Evolutionary conservation across 2,113 vertebrate genomes (phyloP), one percentile per base, ranked within the genome.

Genomic region (Ochotona curzoniae): DNA sequence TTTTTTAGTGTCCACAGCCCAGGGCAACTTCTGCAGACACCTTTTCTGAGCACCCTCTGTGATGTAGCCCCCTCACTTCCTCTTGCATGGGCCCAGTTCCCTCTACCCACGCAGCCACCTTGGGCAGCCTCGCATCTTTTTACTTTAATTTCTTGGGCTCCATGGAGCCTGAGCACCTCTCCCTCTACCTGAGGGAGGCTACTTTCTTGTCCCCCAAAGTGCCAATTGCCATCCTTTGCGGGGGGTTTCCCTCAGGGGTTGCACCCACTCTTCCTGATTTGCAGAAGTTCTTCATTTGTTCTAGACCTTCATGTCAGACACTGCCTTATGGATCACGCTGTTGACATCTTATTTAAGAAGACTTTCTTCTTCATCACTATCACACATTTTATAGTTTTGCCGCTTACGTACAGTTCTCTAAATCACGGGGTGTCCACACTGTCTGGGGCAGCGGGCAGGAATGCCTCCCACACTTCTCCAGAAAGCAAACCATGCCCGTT

Each of bases 251-350:
- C 73, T 90, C 12, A n/a, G 3, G 17, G 20, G 25, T 38, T 80
- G 60, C 32, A 57, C 12, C 74, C 84, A 15, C 84, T 61, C 67
- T 93, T 93, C 54, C n/a, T 66, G 49, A 69, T 88, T 76, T 85
- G 38, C 30, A 78, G 60, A 70, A 89, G 54, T 74, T 74, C 28
- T 57, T 54, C 73, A 1, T 49, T 20, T 74, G 23, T 60, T 74
- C 32, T 69, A 88, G 54, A 26, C 54, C 60, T 85, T 61, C 35
- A 78, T 73, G 71, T 71, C 70, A 92, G n/a, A 67, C n/a, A 30
- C 61, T 32, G 38, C n/a, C 35, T 80, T n/a, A 9, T 66, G 30
- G 15, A 32, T 30, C 30, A 63, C 26, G 28, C 25, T 32, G 67
- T 69, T 86, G 54, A 60, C 28, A 5, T 61, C 86, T 83, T 75